These are phyloP conservation scores for Oscheius myriophilus DNA, from an alignment of 2,888 invertebrate species.

Conservation along the genomic window DNA sequence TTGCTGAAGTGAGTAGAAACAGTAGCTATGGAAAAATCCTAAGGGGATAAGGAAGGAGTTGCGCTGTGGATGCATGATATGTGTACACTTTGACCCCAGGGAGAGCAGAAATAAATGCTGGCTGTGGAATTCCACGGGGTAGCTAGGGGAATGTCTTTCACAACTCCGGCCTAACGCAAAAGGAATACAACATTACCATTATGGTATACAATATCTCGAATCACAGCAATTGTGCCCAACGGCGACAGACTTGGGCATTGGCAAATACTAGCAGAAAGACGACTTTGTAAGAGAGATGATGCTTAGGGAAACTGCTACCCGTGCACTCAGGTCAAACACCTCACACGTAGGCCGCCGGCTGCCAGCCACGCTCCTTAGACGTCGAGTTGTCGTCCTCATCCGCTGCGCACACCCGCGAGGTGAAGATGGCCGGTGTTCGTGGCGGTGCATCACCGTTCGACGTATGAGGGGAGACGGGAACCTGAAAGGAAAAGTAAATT, in stretches of 20 bases:
- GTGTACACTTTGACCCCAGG: slow-evolving; percentile 20
- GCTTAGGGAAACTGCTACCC: slow-evolving; percentile 12
- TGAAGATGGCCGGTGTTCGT: slow-evolving; percentile 41
- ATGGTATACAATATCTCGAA: slow-evolving; percentile 8
- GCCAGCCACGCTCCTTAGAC: slow-evolving; percentile 37
- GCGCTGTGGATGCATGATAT: slow-evolving; percentile 14
- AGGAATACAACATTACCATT: slow-evolving; percentile 4
- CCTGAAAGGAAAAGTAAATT: no score
- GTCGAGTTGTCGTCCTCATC: slow-evolving; percentile 12
- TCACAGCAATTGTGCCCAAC: no score
- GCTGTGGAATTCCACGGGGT: background rate
- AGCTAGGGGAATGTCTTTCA: no score
- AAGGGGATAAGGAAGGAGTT: slow-evolving; percentile 8
- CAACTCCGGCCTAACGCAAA: no score
- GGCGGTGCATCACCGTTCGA: slow-evolving; percentile 44
- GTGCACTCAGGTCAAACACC: background rate
- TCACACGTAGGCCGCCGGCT: slow-evolving; percentile 56
- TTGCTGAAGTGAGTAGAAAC: slow-evolving; percentile 20
- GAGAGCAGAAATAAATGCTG: background rate
- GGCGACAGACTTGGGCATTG: slow-evolving; percentile 6
- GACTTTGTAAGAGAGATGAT: slow-evolving; percentile 10
- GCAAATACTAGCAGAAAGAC: slow-evolving; percentile 25
- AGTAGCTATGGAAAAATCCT: slow-evolving; percentile 1
- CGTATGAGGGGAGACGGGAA: slow-evolving; percentile 16
- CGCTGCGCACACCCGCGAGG: slow-evolving; percentile 33